Base-by-base conservation (phyloP, 1,140 invertebrate genomes). In the Neelides sp. region DNA sequence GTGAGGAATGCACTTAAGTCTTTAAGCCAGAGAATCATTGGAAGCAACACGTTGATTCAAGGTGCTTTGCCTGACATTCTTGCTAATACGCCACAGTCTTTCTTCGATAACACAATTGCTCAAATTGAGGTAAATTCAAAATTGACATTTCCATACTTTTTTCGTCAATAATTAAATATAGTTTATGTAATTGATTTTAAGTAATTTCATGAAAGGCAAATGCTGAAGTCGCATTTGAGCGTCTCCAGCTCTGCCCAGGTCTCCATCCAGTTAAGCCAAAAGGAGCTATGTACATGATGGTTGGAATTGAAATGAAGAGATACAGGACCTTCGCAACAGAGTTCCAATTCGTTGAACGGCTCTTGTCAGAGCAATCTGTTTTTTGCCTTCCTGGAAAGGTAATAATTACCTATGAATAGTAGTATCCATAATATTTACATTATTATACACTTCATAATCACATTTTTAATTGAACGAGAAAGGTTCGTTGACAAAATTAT, bases 261-360 rank as follows among this genome's bases (percentile, higher is more conserved):
- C 64, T 98, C n/a, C 78, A 77, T 30, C 92, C 94, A 0, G 79
- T 92, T 27, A 92, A 91, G 80, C 93, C 95, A 12, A 76, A 83
- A 59, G 95, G 94, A 32, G 92, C 93, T 1, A 97, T 98, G 92
- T 98, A 98, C 66, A 95, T 98, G 86, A 96, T 98, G 92, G 84
- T 86, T 48, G 74, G 78, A 26, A 75, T 87, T 47, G 80, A 92
- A 58, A 77, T 90, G 63, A 68, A 77, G 0, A 71, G 76, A 40
- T 97, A 94, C 68, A 83, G 86, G 2, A 73, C 78, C 45, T 88
- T 94, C 57, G 73, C 78, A 45, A 78, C 78, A 57, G 92, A 95
- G 63, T 71, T 87, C 3, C 77, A 91, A 58, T 95, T 98, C 65
- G 83, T 92, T 12, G 81, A 92, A 65, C 73, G 75, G 48, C 64